phyloP scores from a whole-genome alignment of 35 echinoderm and acorn worm genomes.

The Eucidaris tribuloides region DNA sequence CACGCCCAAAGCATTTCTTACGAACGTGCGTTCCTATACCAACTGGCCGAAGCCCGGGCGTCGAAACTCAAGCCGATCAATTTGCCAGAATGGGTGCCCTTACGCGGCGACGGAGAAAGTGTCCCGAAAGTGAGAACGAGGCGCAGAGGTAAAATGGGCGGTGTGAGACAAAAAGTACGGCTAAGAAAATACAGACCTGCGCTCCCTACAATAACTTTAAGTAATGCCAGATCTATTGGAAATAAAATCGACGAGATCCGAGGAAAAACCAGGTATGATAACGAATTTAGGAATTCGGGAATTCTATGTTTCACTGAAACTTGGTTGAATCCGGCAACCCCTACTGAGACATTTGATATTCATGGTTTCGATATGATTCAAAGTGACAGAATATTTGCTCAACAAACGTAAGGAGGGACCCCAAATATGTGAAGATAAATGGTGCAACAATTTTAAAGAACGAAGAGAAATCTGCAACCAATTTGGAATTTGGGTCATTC shows the following conservation, averaged over 20 bases:
- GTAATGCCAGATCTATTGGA: neutral
- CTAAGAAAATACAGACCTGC: neutral
- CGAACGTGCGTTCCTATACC: neutral
- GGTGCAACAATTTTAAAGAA: too few relatives aligned
- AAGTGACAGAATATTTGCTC: neutral
- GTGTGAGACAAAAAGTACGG: neutral
- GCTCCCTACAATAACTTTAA: neutral
- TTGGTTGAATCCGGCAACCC: neutral
- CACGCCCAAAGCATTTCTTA: neutral
- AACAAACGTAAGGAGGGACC: too few relatives aligned
- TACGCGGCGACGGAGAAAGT: neutral
- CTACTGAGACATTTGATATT: neutral
- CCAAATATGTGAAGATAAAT: too few relatives aligned
- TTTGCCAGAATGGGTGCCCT: neutral
- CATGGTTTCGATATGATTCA: neutral
- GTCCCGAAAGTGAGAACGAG: neutral
- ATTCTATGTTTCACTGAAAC: constrained; percentile 13
- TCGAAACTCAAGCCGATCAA: neutral
- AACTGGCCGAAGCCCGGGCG: neutral
- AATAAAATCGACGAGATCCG: neutral
- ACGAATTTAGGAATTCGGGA: neutral
- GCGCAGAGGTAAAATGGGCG: constrained; percentile 1
- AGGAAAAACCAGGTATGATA: neutral
- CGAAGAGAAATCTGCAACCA: too few relatives aligned
- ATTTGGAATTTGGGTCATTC: too few relatives aligned